Evolutionary conservation across 2,113 vertebrate genomes (phyloP).

Genomic region (Pimephales promelas): DNA sequence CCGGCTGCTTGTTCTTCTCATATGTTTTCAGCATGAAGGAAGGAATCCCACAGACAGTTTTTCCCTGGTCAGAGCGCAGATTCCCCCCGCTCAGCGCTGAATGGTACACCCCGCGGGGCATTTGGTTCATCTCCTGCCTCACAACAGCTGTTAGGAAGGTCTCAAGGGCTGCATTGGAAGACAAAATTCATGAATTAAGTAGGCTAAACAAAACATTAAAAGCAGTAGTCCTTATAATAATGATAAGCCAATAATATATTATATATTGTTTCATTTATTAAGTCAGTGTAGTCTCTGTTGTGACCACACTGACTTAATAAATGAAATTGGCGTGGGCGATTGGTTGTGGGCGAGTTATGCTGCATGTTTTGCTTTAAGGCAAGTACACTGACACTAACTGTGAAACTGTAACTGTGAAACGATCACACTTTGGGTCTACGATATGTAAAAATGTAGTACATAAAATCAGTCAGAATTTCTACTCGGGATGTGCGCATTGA

Average conservation of each 20-base stretch:
- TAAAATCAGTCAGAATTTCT: not conserved
- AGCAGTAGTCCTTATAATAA: not conserved
- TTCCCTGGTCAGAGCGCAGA: slow-evolving; percentile 83
- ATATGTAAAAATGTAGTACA: not conserved
- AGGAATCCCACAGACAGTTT: slow-evolving; percentile 85
- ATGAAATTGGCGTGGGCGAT: too few relatives aligned
- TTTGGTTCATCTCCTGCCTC: slow-evolving; percentile 90
- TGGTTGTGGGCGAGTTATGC: not conserved
- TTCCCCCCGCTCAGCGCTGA: slow-evolving; percentile 80
- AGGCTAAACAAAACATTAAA: not conserved
- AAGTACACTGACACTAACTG: not conserved
- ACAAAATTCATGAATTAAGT: not conserved
- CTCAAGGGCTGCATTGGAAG: slow-evolving; percentile 79
- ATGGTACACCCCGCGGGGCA: slow-evolving; percentile 94
- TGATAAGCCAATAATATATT: not conserved
- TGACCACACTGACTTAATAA: too few relatives aligned
- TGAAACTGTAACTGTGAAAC: not conserved
- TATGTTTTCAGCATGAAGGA: slow-evolving; percentile 91
- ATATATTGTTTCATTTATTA: not conserved
- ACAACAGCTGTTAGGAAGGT: slow-evolving; percentile 86
- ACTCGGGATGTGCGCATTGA: too few relatives aligned
- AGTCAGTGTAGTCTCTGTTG: not conserved
- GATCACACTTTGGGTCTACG: not conserved
- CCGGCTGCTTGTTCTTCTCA: slow-evolving; percentile 94
- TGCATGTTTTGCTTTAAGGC: not conserved